Conservation (phyloP, 2,113 vertebrate genomes). For the Blennius ocellaris region DNA sequence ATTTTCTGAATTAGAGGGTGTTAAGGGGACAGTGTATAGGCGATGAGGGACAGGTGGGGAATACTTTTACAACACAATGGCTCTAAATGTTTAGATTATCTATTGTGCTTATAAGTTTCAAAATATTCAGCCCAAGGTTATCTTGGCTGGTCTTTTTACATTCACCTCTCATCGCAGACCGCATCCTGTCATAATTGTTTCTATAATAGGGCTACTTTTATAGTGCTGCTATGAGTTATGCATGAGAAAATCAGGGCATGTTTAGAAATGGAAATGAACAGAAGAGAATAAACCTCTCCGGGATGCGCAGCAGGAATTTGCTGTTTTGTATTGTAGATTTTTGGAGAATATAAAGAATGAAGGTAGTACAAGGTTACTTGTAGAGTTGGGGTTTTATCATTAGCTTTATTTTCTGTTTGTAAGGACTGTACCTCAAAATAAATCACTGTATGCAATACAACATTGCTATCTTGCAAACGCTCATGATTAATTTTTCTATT, state of each 20-base stretch:
- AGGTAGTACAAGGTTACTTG: neutral
- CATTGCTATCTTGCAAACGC: neutral
- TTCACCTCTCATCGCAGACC: slow-evolving; percentile 14
- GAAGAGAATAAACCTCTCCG: neutral
- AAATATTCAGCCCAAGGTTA: slow-evolving; percentile 38
- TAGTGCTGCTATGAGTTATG: neutral
- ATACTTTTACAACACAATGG: neutral
- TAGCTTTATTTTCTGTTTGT: neutral
- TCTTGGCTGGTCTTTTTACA: slow-evolving; percentile 20
- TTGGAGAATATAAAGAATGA: neutral
- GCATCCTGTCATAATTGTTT: slow-evolving; percentile 23
- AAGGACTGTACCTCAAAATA: neutral
- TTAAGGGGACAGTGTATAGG: neutral
- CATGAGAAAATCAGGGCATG: neutral
- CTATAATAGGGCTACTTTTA: slow-evolving; percentile 26
- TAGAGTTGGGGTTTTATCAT: neutral
- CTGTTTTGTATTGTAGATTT: slow-evolving; percentile 17
- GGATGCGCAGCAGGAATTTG: neutral
- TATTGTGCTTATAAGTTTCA: slow-evolving; percentile 27
- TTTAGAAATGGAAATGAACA: slow-evolving; percentile 14
- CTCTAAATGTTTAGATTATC: slow-evolving; percentile 31
- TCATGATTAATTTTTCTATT: too few species aligned
- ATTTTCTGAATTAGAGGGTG: too few species aligned
- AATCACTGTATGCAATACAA: neutral
- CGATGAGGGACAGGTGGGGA: neutral